Percentiles rank a stretch among this genome's conserved stretches.
Conservation (phyloP, 2,113 vertebrate species). For the Vireo altiloquus region DNA sequence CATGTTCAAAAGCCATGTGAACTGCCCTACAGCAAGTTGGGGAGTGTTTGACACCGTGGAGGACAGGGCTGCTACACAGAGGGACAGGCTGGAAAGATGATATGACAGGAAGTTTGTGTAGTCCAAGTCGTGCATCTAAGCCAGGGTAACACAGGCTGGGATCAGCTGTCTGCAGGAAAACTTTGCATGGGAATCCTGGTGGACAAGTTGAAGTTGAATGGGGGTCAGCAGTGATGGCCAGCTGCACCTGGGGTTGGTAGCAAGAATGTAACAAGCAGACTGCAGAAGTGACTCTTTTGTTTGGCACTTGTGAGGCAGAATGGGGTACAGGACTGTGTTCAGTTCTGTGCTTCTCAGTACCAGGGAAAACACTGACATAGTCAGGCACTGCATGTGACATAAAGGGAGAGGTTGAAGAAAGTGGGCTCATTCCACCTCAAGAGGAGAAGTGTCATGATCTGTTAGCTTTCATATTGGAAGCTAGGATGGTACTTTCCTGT, state of each 20-base stretch:
- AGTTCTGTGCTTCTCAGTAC: neutral
- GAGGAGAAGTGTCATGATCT: neutral
- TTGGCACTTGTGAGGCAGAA: neutral
- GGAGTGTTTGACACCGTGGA: neutral
- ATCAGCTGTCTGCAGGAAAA: neutral
- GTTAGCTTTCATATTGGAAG: neutral
- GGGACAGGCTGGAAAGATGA: neutral
- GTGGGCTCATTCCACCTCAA: accelerated
- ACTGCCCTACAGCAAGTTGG: neutral
- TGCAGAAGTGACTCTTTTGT: neutral
- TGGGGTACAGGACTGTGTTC: too few relatives aligned
- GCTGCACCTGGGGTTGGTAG: neutral
- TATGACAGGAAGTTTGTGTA: neutral
- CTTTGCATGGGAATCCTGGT: accelerated
- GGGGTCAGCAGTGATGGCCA: neutral
- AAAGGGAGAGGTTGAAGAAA: neutral
- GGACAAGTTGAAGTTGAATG: neutral
- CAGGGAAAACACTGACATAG: neutral
- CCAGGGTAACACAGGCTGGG: neutral
- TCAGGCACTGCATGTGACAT: neutral
- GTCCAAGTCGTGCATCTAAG: neutral
- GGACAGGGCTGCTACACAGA: neutral
- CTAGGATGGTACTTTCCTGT: neutral
- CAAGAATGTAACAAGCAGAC: neutral
- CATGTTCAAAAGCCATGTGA: neutral